Conservation (phyloP, 2,888 invertebrate genomes). For the Hoplodrina blanda region DNA sequence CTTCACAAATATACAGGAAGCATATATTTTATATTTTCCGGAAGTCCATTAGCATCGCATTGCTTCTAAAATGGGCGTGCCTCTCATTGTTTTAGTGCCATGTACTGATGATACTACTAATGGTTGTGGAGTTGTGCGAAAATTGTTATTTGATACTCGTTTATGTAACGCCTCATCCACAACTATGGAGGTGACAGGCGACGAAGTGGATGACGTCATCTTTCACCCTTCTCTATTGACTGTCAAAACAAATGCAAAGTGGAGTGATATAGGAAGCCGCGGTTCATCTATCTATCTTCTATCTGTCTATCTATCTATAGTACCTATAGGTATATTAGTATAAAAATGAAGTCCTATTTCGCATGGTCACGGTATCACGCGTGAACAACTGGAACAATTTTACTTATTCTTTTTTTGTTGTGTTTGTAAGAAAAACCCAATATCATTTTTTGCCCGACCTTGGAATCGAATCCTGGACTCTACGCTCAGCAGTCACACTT, state of each 20-base stretch:
- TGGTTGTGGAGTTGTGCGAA: neutral
- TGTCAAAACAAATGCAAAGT: constrained; percentile 6
- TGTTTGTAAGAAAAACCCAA: too few relatives aligned
- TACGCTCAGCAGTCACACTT: too few relatives aligned
- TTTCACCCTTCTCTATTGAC: constrained; percentile 8
- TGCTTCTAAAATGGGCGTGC: constrained; percentile 8
- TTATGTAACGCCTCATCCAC: neutral
- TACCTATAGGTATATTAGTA: too few relatives aligned
- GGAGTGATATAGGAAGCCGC: neutral
- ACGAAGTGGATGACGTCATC: constrained; percentile 14
- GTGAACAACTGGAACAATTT: too few relatives aligned
- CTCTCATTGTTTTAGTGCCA: constrained; percentile 34
- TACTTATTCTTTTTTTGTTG: too few relatives aligned
- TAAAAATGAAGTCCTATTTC: too few relatives aligned
- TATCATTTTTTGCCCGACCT: too few relatives aligned
- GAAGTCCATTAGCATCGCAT: constrained; percentile 20
- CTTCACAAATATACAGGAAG: constrained; percentile 40
- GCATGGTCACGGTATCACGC: too few relatives aligned
- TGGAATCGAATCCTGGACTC: too few relatives aligned
- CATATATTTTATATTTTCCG: constrained; percentile 14
- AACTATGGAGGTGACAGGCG: neutral
- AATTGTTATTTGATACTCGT: neutral
- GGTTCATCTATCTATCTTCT: too few relatives aligned
- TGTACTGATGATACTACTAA: neutral
- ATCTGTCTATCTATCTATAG: too few relatives aligned